Percentiles rank a stretch among this genome's conserved stretches.
Evolutionary conservation across 2,888 invertebrate species (phyloP).

Genomic region (Schizaphis graminum): DNA sequence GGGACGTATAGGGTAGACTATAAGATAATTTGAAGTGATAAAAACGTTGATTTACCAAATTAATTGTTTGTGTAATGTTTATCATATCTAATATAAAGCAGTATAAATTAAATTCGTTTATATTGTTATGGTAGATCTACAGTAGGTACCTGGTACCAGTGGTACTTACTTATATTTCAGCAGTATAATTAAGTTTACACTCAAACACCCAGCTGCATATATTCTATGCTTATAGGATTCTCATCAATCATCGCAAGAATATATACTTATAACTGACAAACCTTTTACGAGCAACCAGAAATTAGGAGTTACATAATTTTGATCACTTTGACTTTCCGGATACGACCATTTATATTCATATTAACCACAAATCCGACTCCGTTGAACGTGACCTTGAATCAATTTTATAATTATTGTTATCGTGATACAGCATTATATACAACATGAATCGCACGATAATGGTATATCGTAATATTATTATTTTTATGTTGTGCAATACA

Average conservation of each 20-base stretch:
- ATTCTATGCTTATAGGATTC: not conserved
- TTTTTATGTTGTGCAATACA: not conserved
- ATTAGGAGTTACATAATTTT: not conserved
- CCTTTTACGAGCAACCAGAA: not conserved
- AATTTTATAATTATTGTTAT: not conserved
- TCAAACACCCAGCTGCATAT: not conserved
- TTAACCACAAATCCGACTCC: not conserved
- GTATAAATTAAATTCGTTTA: not conserved
- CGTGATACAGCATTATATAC: not conserved
- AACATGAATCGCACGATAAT: not conserved
- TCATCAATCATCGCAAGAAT: not conserved
- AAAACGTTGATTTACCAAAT: not conserved
- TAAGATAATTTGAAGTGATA: not conserved
- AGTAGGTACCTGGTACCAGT: not conserved
- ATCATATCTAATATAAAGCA: not conserved
- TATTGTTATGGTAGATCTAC: not conserved
- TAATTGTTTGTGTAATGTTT: not conserved
- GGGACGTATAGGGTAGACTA: not conserved
- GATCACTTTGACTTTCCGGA: not conserved
- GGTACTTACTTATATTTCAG: not conserved
- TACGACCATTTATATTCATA: not conserved
- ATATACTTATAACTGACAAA: not conserved
- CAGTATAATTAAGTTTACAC: not conserved
- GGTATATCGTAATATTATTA: not conserved
- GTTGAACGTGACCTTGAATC: not conserved